Evolutionary conservation across 2,113 vertebrate genomes (phyloP), one percentile per base, ranked within the genome.

Genomic region (Myrmecobius fasciatus): DNA sequence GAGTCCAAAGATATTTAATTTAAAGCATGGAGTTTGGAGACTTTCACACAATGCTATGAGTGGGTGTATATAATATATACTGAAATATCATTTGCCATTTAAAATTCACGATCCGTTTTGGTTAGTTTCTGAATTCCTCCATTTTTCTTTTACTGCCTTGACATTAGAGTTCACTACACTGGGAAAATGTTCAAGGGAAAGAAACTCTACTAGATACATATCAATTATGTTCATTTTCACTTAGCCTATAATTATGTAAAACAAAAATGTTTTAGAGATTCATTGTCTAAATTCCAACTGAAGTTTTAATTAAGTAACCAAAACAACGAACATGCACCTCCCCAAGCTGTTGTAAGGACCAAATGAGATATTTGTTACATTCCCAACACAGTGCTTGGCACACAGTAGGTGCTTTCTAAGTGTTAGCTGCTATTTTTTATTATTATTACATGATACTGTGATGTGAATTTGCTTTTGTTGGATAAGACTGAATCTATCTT

Each of bases 221-320:
- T 10, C 67, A 28, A 52, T 89, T 46, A 92, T 94, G 47, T 91
- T 91, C 25, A 36, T 47, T 53, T 53, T 90, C 52, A 89, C 60
- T 93, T 93, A 67, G 3, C 92, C 20, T 90, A 24, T 89, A 92
- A 22, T 53, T 92, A 52, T 49, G 43, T 53, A 94, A 89, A 88
- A 89, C 43, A 93, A 83, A 9, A 89, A 54, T 8, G 36, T 67
- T 93, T 83, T 25, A 9, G 17, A 89, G 52, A 94, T 20, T 97
- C 36, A 8, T 25, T 54, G 12, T 94, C 75, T 49, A 91, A 88
- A 92, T 94, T n/a, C 91, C 14, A 25, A 92, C 2, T 52, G 24
- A 89, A n/a, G 24, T n/a, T 94, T 93, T 92, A 47, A 95, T 93
- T 93, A 52, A 95, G 51, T 43, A 56, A 53, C 20, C 49, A 25